These are phyloP conservation scores for Tetanocera ferruginea DNA, from an alignment of 2,888 invertebrate genomes.

Conservation along the genomic window DNA sequence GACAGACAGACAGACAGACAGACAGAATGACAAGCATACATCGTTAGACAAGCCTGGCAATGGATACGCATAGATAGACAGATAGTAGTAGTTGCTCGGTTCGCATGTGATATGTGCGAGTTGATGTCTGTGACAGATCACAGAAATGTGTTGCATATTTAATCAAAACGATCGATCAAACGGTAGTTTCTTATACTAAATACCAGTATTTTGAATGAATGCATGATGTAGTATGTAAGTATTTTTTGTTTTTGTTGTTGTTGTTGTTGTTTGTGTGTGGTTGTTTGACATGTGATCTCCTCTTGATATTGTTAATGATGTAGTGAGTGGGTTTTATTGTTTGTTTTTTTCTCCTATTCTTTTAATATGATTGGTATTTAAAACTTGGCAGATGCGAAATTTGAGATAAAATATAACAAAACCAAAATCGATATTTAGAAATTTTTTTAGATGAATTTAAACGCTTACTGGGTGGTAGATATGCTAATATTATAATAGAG, in stretches of 20 bases:
- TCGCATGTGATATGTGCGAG: slow-evolving; percentile 24
- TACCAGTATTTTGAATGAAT: background rate
- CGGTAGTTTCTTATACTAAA: slow-evolving; percentile 56
- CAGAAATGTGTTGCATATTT: slow-evolving; percentile 67
- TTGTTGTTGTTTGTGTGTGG: background rate
- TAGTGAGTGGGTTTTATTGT: background rate
- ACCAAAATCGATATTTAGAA: no score
- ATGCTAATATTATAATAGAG: no score
- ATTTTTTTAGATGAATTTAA: no score
- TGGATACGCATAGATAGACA: background rate
- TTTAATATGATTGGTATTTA: no score
- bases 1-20: background rate
- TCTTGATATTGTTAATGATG: background rate
- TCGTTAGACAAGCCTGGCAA: background rate
- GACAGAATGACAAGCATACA: background rate
- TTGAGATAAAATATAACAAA: no score
- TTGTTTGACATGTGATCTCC: background rate
- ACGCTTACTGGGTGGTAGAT: no score
- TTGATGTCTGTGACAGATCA: slow-evolving; percentile 64
- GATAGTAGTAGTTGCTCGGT: background rate
- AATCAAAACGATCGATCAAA: slow-evolving; percentile 68
- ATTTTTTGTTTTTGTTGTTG: slow-evolving; percentile 36
- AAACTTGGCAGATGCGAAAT: no score
- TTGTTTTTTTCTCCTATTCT: background rate
- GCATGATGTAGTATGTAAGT: background rate